Evolutionary conservation across 30 jellyfish, hydroid and myxozoan species (phyloP), one percentile per base, ranked within the genome.

Genomic region (Pelagia noctiluca): DNA sequence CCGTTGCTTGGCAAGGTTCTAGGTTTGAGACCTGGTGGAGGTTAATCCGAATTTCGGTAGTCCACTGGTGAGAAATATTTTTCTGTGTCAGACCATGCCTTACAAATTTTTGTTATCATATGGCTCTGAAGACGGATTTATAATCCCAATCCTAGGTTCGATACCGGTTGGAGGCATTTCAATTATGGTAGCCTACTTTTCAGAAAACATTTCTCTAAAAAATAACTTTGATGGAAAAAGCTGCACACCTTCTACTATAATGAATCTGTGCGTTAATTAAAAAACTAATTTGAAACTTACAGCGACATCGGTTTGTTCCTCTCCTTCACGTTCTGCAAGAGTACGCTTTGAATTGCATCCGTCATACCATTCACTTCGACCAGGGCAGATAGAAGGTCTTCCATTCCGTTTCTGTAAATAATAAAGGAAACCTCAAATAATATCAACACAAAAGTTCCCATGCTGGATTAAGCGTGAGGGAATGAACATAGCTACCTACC

Each of bases 261-360:
- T 2, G 32, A 53, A 29, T 2, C 25, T 53, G 1, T 3, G 16
- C 11, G 2, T 5, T 19, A 53, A 4, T 19, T 13, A 29, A 2
- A 4, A 25, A 66, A 66, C 18, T 32, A 63, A 42, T 52, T 52
- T 52, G 79, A 25, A 26, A 3, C 13, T 82, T 53, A 86, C 71
- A 86, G 91, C 4, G 91, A 71, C 97, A 88, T 88, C 29, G 97
- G 97, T 42, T 76, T 81, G 42, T 85, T 71, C 50, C 84, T 75
- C 25, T 80, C 90, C 22, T 36, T 23, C 48, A 80, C 97, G 19
- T 48, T n/a, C 36, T 88, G 88, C 50, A 69, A 60, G 25, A 88
- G 64, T 52, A 73, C 82, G 1, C 19, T 35, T 63, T 76, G 90
- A 63, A 88, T 62, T 19, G 89, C 88, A 65, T 78, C 92, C 26